Evolutionary conservation across 2,113 vertebrate genomes (phyloP).

Genomic region (Prinia subflava): DNA sequence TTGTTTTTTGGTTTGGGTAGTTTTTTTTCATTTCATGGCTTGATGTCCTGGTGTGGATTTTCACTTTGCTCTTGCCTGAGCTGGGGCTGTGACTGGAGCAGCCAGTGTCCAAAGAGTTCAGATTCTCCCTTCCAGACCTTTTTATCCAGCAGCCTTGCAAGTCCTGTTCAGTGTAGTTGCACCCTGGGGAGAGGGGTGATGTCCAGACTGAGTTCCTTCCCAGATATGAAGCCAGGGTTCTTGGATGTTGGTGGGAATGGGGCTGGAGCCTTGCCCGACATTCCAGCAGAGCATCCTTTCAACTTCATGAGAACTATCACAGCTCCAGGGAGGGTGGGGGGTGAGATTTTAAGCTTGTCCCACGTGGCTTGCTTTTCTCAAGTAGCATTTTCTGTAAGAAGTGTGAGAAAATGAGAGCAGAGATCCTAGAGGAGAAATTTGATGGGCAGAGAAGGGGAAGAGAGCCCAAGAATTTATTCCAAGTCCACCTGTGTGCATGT

Average conservation of each 20-base stretch:
- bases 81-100: background rate
- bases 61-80: background rate
- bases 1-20: background rate
- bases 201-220: background rate
- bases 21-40: accelerated
- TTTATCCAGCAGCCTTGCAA: background rate
- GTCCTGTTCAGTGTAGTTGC: accelerated
- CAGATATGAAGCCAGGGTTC: accelerated
- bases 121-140: background rate
- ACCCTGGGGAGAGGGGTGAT: background rate
- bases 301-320: background rate
- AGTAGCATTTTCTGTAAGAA: background rate
- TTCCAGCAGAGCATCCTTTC: background rate
- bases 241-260: background rate
- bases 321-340: background rate
- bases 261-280: background rate
- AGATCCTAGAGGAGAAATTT: background rate
- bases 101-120: background rate
- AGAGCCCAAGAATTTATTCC: background rate
- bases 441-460: background rate
- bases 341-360: background rate
- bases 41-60: background rate
- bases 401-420: background rate
- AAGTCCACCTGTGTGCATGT: background rate
- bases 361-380: background rate